Conservation (phyloP, 2,888 invertebrate genomes). For the Molorchus minor region DNA sequence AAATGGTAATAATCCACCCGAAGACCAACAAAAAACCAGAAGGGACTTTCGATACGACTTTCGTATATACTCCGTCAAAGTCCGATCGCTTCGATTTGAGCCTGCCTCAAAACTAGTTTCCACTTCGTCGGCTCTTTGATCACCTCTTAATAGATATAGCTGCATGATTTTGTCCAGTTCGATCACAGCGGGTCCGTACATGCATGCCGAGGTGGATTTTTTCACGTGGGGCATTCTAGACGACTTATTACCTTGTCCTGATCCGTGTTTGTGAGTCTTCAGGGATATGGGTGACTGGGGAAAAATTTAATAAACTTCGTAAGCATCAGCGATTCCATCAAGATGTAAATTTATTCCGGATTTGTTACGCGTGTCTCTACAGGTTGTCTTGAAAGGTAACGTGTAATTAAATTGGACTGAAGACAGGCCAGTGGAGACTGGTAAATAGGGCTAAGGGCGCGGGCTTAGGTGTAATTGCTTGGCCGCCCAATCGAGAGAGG, state of each 20-base stretch:
- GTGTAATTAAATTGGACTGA: no score
- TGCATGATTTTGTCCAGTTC: constrained; percentile 56
- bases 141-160: constrained; percentile 54
- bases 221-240: constrained; percentile 44
- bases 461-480: no score
- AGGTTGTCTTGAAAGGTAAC: no score
- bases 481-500: no score
- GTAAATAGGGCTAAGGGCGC: no score
- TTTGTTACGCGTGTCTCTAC: no score
- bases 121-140: constrained; percentile 55
- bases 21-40: constrained; percentile 26
- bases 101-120: constrained; percentile 52
- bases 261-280: constrained; percentile 23
- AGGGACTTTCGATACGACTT: constrained; percentile 25
- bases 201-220: constrained; percentile 46
- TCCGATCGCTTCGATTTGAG: constrained; percentile 38
- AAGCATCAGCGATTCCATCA: no score
- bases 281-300: constrained; percentile 25
- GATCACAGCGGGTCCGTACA: constrained; percentile 52
- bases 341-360: no score
- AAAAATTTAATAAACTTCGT: constrained; percentile 25
- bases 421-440: no score
- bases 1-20: constrained; percentile 41
- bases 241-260: constrained; percentile 28
- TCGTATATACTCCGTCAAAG: constrained; percentile 1